Percentiles rank a stretch among this genome's conserved stretches.
Conservation (phyloP, 2,113 vertebrate genomes). For the Thomomys bottae region DNA sequence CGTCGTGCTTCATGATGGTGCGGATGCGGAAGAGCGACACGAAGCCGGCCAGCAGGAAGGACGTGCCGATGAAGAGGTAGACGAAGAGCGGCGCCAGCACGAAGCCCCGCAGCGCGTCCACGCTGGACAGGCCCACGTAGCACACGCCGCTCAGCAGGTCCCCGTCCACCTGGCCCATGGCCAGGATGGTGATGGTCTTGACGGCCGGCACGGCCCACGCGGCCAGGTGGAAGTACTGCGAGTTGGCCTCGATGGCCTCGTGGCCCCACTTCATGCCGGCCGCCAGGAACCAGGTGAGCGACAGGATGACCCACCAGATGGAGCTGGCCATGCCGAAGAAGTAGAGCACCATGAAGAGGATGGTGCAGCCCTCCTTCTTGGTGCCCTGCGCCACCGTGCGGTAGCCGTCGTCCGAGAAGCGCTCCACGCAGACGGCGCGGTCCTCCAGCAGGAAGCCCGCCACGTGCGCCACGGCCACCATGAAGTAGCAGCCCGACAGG, state of each 20-base stretch:
- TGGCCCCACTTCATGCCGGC: constrained; percentile 98
- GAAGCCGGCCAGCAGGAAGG: constrained; percentile 94
- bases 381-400: constrained; percentile 94
- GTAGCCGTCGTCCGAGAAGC: constrained; percentile 90
- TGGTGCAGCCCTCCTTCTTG: constrained; percentile 94
- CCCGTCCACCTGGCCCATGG: constrained; percentile 93
- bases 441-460: constrained; percentile 93
- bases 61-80: constrained; percentile 94
- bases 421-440: constrained; percentile 91
- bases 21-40: constrained; percentile 96
- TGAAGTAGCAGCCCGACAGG: constrained; percentile 95
- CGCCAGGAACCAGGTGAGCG: constrained; percentile 95
- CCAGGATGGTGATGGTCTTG: constrained; percentile 93
- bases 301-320: constrained; percentile 96
- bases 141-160: constrained; percentile 95
- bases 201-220: constrained; percentile 95
- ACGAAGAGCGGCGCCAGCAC: constrained; percentile 93
- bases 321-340: constrained; percentile 96
- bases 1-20: constrained; percentile 99
- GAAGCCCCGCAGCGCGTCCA: constrained; percentile 92
- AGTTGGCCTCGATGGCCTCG: constrained; percentile 96
- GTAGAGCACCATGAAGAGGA: constrained; percentile 96
- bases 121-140: constrained; percentile 92
- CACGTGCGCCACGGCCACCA: constrained; percentile 93
- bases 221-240: constrained; percentile 94